A percentile compares a stretch with the other conserved stretches of the same genome.
These are phyloP conservation scores for Drosophila subobscura DNA, from an alignment of 1,140 invertebrate species.

Conservation along the genomic window DNA sequence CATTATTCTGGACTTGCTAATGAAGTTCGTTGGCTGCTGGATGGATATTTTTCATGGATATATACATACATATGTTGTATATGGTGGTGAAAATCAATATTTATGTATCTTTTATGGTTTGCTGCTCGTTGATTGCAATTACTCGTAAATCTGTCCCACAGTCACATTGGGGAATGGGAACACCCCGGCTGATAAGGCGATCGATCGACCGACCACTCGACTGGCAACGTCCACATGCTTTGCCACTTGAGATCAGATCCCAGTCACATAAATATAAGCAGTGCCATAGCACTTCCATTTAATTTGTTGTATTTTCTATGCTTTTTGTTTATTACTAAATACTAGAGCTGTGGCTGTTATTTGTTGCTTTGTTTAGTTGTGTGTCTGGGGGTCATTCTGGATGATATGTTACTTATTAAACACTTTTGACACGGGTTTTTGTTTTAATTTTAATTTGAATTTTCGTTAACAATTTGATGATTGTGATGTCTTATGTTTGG, in stretches of 20 bases:
- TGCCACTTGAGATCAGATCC: slow-evolving; percentile 56
- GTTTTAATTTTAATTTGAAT: neutral
- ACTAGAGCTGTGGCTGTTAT: slow-evolving; percentile 11
- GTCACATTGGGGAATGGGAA: slow-evolving; percentile 2
- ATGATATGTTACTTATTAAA: slow-evolving; percentile 68
- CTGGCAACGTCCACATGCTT: slow-evolving; percentile 14
- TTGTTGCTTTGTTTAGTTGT: slow-evolving; percentile 10
- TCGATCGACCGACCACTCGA: slow-evolving; percentile 19
- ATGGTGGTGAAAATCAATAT: neutral
- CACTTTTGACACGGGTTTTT: slow-evolving; percentile 17
- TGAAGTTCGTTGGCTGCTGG: slow-evolving; percentile 37
- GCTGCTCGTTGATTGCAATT: slow-evolving; percentile 46
- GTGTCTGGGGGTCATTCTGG: slow-evolving; percentile 41
- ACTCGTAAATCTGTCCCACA: slow-evolving; percentile 57
- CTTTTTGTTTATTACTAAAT: slow-evolving; percentile 39
- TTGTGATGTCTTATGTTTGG: too few relatives aligned
- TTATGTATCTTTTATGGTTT: slow-evolving; percentile 26
- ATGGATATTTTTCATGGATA: too few relatives aligned
- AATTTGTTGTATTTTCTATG: neutral
- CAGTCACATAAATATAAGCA: slow-evolving; percentile 46
- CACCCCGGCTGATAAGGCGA: slow-evolving; percentile 39
- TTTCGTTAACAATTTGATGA: too few relatives aligned
- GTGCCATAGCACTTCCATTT: neutral
- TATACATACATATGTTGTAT: too few relatives aligned
- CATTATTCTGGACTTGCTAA: slow-evolving; percentile 62